A percentile compares a stretch with the other conserved stretches of the same genome.
Evolutionary conservation across 2,113 vertebrate genomes (phyloP).

Genomic region (Gadus chalcogrammus): DNA sequence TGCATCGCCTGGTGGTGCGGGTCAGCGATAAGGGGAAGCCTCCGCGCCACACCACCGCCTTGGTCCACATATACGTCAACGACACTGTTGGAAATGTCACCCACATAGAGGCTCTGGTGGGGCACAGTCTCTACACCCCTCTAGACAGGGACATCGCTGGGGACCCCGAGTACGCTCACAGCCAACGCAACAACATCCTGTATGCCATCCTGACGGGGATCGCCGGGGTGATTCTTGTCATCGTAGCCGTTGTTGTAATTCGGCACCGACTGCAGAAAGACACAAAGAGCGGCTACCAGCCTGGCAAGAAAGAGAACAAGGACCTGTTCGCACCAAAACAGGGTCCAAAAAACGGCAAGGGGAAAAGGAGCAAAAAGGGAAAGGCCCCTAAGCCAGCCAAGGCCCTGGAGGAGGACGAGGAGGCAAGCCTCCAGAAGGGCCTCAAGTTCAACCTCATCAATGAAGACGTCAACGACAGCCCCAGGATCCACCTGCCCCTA

Average conservation of each 20-base stretch:
- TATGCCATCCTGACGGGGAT: slow-evolving; percentile 88
- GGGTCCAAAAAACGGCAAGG: slow-evolving; percentile 84
- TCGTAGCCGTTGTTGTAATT: slow-evolving; percentile 85
- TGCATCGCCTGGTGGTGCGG: slow-evolving; percentile 89
- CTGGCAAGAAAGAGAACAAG: slow-evolving; percentile 96
- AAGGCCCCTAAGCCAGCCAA: slow-evolving; percentile 91
- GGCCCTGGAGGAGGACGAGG: slow-evolving; percentile 89
- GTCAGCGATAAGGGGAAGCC: slow-evolving; percentile 92
- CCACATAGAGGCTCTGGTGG: slow-evolving; percentile 86
- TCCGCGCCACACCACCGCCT: slow-evolving; percentile 82
- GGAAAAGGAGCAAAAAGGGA: slow-evolving; percentile 90
- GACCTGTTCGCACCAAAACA: slow-evolving; percentile 93
- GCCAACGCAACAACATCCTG: slow-evolving; percentile 86
- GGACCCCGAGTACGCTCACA: slow-evolving; percentile 86
- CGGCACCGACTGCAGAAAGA: slow-evolving; percentile 90
- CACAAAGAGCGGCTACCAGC: slow-evolving; percentile 95
- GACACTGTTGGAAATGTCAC: slow-evolving; percentile 90
- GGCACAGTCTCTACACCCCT: slow-evolving; percentile 92
- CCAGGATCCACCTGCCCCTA: slow-evolving; percentile 92
- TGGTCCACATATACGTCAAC: slow-evolving; percentile 95
- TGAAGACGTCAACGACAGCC: slow-evolving; percentile 86
- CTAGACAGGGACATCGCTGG: slow-evolving; percentile 94
- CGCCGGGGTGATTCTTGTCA: slow-evolving; percentile 86
- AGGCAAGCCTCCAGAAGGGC: slow-evolving; percentile 87
- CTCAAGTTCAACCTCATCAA: slow-evolving; percentile 96